Base-by-base conservation (phyloP, 2,797 vertebrate species). In the Myotis vivesi region DNA sequence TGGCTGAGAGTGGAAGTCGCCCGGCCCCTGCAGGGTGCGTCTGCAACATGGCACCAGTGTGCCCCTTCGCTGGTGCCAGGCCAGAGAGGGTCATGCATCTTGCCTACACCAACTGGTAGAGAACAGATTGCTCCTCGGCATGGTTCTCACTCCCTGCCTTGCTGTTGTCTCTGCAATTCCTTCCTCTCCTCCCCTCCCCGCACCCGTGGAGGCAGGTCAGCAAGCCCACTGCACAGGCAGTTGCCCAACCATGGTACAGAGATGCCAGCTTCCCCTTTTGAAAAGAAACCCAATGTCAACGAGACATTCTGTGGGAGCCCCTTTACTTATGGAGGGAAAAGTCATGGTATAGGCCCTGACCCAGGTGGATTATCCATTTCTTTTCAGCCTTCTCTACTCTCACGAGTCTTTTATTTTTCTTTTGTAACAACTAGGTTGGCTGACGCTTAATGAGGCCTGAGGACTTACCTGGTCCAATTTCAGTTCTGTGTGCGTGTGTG, bases 391-490 rank as follows among this genome's bases (percentile, higher is more conserved):
- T 84, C 38, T 89, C 38, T 71, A 46, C 0, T 16, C 4, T 83
- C 36, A 22, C 12, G 20, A 23, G 22, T 17, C 16, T 80, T 66
- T 75, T 28, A 22, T 71, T 79, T 73, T 62, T 25, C 12, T 68
- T 86, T 92, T 87, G 71, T 33, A 17, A 75, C 87, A 75, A 59
- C 49, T 57, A 55, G 44, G 16, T 62, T 83, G 72, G n/a, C 77
- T 79, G 66, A 76, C 66, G 59, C 46, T 87, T 55, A 64, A 64
- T 59, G 89, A 89, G 19, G 44, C 33, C 12, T 6, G 8, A 89
- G 44, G 80, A 82, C 62, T 86, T 83, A 91, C 25, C 41, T 69
- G 75, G 57, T 93, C 16, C 51, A 80, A 20, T 96, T 94, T 79
- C 46, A 94, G n/a, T 69, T 69, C 3, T 36, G 5, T n/a, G 7